Base-by-base conservation (phyloP, 2,113 vertebrate genomes). In the Xiphophorus hellerii region DNA sequence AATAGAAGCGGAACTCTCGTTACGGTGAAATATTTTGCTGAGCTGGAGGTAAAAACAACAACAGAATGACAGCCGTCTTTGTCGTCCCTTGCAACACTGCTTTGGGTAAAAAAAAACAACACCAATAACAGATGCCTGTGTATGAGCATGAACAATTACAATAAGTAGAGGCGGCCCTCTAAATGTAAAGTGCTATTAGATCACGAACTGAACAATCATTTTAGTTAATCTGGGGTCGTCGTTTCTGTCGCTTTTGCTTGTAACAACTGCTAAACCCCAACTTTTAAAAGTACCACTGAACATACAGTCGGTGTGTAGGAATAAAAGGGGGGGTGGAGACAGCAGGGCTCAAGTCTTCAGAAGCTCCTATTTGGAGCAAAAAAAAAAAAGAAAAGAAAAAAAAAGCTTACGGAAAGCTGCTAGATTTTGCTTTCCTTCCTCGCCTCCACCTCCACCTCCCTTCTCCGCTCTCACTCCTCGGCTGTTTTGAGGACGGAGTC, bases 401-500 rank as follows among this genome's bases (percentile, higher is more conserved):
- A 33, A 58, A 62, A 69, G 37, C 61, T 1, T 58, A 63, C 11
- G 66, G 22, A 33, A 74, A 76, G 35, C 22, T 14, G 13, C n/a
- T 20, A 29, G 62, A 14, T 48, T 71, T 76, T 64, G 80, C 67
- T 74, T 67, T 60, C 44, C 72, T 77, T 84, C 71, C 65, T 66
- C 28, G 69, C 76, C 44, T 31, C 54, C 54, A 17, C 2, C 48
- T 17, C 27, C n/a, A 15, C 69, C 1, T 62, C 17, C 25, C 1
- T 31, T 33, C 61, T 39, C 4, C 72, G 28, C 62, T 27, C 84
- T 81, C 86, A 90, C 64, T 87, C 93, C 37, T 94, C 94, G 30
- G 87, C 88, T 17, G 96, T 97, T 93, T 96, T 98, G 86, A 98
- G 95, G 74, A 98, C 97, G 1, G 97, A 99, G 87, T 99, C 97